Percentiles rank a stretch among this genome's conserved stretches.
These are phyloP conservation scores for Jacana jacana DNA, from an alignment of 2,113 vertebrate species.

Conservation along the genomic window DNA sequence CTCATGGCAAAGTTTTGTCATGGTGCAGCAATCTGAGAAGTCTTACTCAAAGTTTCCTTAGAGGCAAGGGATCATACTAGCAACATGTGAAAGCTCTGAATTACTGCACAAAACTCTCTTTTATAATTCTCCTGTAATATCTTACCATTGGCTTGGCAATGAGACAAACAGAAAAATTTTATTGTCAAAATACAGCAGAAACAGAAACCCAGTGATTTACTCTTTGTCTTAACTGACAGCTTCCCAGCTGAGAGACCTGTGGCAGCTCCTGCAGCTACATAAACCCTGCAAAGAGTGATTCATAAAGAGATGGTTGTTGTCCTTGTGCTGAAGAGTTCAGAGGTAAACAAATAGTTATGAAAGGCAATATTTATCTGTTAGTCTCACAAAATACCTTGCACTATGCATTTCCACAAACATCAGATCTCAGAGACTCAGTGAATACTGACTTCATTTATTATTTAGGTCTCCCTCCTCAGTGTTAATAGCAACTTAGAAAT, in stretches of 20 bases:
- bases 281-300: not conserved
- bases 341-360: not conserved
- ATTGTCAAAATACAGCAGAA: not conserved
- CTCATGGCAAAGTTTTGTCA: not conserved
- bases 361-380: not conserved
- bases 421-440: not conserved
- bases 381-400: not conserved
- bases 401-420: not conserved
- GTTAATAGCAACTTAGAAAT: not conserved
- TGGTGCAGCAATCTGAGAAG: not conserved
- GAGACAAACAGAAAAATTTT: not conserved
- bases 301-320: not conserved
- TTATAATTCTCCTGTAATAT: not conserved
- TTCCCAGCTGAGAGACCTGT: not conserved
- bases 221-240: not conserved
- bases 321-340: not conserved
- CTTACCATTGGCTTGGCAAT: not conserved
- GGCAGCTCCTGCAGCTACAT: not conserved
- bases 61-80: not conserved
- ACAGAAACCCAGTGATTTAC: not conserved
- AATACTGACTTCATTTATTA: slow-evolving; percentile 5
- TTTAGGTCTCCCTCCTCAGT: not conserved
- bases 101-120: not conserved
- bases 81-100: not conserved
- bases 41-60: not conserved